Evolutionary conservation across 2,888 invertebrate genomes (phyloP), one percentile per base, ranked within the genome.

Genomic region (Cheilosia vernalis): DNA sequence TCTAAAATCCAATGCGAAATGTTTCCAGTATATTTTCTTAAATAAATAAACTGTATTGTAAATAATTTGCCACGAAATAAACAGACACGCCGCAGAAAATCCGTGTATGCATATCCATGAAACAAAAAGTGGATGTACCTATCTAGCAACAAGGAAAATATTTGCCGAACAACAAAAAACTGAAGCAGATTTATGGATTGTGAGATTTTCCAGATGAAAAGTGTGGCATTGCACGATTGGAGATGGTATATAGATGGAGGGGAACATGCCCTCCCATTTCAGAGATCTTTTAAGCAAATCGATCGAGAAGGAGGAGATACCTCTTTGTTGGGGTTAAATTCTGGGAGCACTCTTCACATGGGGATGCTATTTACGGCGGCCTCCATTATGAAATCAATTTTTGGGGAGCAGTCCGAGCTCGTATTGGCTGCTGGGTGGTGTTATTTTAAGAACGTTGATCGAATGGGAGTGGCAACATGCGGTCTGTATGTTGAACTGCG

Each of bases 11-110:
- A 37, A 72, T 77, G 85, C 81, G 77, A 81, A 85, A 85, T 81
- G 76, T 81, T 70, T 85, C 61, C 69, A 88, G 89, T 88, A 88
- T 89, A 77, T 17, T 44, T 88, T 89, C 87, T 87, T 87, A 89
- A 89, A 89, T 88, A 89, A 89, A 89, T 89, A 88, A 89, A 89
- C 85, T 55, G 53, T 66, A 76, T 87, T 87, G 87, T 88, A 89
- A 89, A 88, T 88, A 88, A 88, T 88, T 88, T 87, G 77, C 56
- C 70, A 61, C 5, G 85, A 81, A 81, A 81, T 81, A 85, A 81
- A 85, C 76, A 72, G 40, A 58, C 55, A 37, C 33, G 40, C 24
- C 64, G 56, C 55, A 19, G 55, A 51, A 63, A 73, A 56, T 53
- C 30, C 51, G 30, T 27, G 27, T 9, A 74, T 77, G 77, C 81